These are phyloP conservation scores for Eubucco bourcierii DNA, from an alignment of 2,113 vertebrate genomes.

Conservation along the genomic window DNA sequence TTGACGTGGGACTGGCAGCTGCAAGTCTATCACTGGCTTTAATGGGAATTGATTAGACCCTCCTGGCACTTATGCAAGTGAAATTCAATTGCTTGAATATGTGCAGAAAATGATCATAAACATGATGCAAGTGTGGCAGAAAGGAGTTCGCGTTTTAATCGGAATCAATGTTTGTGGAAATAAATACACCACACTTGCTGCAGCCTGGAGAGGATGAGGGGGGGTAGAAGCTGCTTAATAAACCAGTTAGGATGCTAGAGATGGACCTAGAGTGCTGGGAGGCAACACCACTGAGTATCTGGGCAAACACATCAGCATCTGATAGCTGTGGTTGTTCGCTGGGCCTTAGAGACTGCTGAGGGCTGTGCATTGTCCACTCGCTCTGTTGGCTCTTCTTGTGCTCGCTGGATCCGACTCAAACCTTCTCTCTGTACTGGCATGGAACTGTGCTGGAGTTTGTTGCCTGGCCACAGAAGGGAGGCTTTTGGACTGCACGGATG, in stretches of 20 bases:
- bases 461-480: not conserved
- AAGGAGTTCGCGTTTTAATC: not conserved
- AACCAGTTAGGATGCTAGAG: not conserved
- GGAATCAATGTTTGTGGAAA: not conserved
- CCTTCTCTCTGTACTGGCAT: not conserved
- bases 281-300: not conserved
- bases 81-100: slow-evolving; percentile 38
- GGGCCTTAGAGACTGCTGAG: not conserved
- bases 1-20: not conserved
- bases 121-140: not conserved
- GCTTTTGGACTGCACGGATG: not conserved
- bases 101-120: slow-evolving; percentile 36
- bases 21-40: slow-evolving; percentile 29
- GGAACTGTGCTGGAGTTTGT: not conserved
- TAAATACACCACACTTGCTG: not conserved
- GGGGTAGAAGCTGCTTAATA: not conserved
- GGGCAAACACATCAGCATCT: not conserved
- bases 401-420: slow-evolving; percentile 1
- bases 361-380: not conserved
- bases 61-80: slow-evolving; percentile 10
- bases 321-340: not conserved
- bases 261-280: not conserved
- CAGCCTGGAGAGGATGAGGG: not conserved
- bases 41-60: slow-evolving; percentile 51
- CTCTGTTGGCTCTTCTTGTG: not conserved